Conservation (phyloP, 2,797 vertebrate genomes). For the Oceanodroma leucorhoa region DNA sequence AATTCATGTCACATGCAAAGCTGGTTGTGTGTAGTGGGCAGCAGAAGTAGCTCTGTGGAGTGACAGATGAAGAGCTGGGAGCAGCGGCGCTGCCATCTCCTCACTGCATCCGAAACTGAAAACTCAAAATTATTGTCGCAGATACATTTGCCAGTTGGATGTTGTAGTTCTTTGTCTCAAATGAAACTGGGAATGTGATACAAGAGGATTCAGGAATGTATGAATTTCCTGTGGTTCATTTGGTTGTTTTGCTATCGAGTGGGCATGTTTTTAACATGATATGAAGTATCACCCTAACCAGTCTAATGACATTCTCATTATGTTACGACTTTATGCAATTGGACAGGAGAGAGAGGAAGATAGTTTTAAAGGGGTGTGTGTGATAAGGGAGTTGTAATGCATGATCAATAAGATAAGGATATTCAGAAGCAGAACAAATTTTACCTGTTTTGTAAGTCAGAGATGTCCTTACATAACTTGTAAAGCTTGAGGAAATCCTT, state of each 20-base stretch:
- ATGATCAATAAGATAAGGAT: not conserved
- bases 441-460: not conserved
- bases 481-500: not conserved
- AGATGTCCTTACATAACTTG: not conserved
- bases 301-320: not conserved
- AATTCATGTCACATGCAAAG: not conserved
- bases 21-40: not conserved
- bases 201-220: not conserved
- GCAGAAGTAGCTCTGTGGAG: not conserved
- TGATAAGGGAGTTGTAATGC: not conserved
- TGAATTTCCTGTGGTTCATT: fast-evolving
- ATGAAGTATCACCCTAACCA: not conserved
- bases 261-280: not conserved
- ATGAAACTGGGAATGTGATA: not conserved
- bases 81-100: fast-evolving
- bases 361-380: not conserved
- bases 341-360: not conserved
- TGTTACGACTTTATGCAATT: not conserved
- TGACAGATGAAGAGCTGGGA: not conserved
- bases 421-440: not conserved
- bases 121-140: not conserved
- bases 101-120: fast-evolving
- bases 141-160: not conserved
- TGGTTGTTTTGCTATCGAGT: not conserved
- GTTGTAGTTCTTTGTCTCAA: not conserved